A percentile compares a stretch with the other conserved stretches of the same genome.
phyloP scores from a whole-genome alignment of 2,888 invertebrate species.

The Cremastinae sp. region DNA sequence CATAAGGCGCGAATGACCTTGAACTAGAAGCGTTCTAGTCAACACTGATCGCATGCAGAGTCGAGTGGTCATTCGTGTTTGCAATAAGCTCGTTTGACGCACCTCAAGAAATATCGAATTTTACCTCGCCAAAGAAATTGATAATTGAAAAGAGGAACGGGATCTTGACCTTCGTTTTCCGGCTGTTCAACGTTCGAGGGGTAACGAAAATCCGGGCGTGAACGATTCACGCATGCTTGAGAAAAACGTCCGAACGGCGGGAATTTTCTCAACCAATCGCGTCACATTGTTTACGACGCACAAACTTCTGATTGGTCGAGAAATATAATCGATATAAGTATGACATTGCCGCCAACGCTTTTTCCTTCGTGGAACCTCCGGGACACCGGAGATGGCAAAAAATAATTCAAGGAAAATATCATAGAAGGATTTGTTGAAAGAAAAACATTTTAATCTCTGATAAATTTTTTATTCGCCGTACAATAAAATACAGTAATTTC shows the following conservation, averaged over 20 bases:
- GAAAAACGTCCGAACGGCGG: constrained; percentile 62
- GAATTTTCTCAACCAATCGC: constrained; percentile 67
- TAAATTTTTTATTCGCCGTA: too few species aligned
- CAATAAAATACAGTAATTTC: not conserved
- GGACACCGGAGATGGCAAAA: not conserved
- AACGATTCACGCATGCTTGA: constrained; percentile 49
- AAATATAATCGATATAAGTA: constrained; percentile 71
- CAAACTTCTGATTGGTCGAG: constrained; percentile 68
- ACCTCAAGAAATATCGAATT: not conserved
- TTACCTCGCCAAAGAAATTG: not conserved
- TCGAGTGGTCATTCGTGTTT: not conserved
- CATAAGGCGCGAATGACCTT: constrained; percentile 53
- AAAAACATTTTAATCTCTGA: not conserved
- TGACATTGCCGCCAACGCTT: constrained; percentile 61
- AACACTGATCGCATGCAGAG: not conserved
- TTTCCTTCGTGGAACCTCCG: not conserved
- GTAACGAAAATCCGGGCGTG: constrained; percentile 41
- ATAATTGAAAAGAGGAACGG: not conserved
- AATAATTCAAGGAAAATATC: not conserved
- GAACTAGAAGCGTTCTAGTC: constrained; percentile 57
- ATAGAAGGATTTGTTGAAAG: too few species aligned
- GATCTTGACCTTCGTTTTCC: constrained; percentile 40
- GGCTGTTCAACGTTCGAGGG: constrained; percentile 42
- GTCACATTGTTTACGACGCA: constrained; percentile 71
- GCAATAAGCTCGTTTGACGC: not conserved